These are phyloP conservation scores for Hozukius guyotensis DNA, from an alignment of 2,797 vertebrate species.

Conservation along the genomic window DNA sequence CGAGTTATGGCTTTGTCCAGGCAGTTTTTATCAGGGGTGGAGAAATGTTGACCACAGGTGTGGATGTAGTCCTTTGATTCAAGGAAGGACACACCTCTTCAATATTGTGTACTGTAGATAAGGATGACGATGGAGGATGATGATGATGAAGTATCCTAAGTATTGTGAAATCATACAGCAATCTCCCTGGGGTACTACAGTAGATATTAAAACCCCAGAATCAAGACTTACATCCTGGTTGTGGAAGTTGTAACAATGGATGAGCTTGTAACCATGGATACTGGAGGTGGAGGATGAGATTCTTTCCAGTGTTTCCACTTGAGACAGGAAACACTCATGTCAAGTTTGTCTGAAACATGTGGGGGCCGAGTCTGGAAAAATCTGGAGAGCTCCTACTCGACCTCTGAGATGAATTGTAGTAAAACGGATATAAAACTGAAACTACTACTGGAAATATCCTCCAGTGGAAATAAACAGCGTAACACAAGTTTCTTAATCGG, in stretches of 20 bases:
- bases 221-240: not conserved
- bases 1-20: not conserved
- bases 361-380: not conserved
- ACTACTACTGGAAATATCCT: not conserved
- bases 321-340: slow-evolving; percentile 26
- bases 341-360: slow-evolving; percentile 12
- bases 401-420: not conserved
- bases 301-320: slow-evolving; percentile 22
- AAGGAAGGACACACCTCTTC: not conserved
- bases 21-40: slow-evolving; percentile 11
- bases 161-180: not conserved
- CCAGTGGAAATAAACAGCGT: not conserved
- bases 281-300: slow-evolving; percentile 6
- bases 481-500: not conserved
- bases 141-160: not conserved
- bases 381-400: not conserved
- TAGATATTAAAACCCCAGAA: not conserved
- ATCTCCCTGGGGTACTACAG: not conserved
- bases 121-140: not conserved
- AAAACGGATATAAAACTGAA: not conserved
- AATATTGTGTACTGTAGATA: not conserved
- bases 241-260: not conserved
- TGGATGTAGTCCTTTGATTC: not conserved
- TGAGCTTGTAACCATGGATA: slow-evolving; percentile 34
- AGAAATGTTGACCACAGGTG: slow-evolving; percentile 10